Base-by-base conservation (phyloP, 2,888 invertebrate genomes). In the Ophion slaviceki region DNA sequence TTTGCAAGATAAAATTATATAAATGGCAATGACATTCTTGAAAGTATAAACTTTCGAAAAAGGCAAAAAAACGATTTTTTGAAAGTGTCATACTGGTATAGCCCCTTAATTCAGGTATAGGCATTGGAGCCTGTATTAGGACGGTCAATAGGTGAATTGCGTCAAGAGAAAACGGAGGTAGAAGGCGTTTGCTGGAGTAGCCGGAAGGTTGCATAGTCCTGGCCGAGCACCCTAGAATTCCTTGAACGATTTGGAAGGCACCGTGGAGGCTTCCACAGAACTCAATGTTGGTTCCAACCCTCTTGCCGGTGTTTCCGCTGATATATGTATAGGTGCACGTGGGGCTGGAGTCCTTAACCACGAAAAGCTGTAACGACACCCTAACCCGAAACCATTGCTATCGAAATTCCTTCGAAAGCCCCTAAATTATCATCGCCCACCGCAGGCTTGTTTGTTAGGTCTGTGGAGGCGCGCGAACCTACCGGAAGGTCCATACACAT, bases 321-420 rank as follows among this genome's bases (percentile, higher is more conserved):
- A 40, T 40, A 47, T 17, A n/a, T 66, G 28, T 28, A 76, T n/a
- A 53, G n/a, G 28, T 75, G 57, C 20, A 64, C 11, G 64, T 20
- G 66, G 59, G 17, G n/a, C 28, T 28, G 20, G 59, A 61, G 59
- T 28, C 36, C 66, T 68, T 28, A 70, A 78, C 86, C 78, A 28
- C 78, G 81, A 74, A 68, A 70, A 70, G 78, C 74, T 74, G 45
- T 45, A 74, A 62, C 62, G 77, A 67, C 36, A 36, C 64, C 32
- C 32, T 64, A 75, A 80, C 77, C 74, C 57, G 53, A 62, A 72
- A 79, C 80, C 84, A 74, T 66, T 79, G 80, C 84, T 74, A 82
- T 84, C 79, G 87, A 71, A 89, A 91, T 91, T 90, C 91, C 90
- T 86, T 82, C 78, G 88, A 83, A 85, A 89, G 89, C 86, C 87